These are phyloP conservation scores for Drosophila bunnanda DNA, from an alignment of 2,888 invertebrate species.

Conservation along the genomic window DNA sequence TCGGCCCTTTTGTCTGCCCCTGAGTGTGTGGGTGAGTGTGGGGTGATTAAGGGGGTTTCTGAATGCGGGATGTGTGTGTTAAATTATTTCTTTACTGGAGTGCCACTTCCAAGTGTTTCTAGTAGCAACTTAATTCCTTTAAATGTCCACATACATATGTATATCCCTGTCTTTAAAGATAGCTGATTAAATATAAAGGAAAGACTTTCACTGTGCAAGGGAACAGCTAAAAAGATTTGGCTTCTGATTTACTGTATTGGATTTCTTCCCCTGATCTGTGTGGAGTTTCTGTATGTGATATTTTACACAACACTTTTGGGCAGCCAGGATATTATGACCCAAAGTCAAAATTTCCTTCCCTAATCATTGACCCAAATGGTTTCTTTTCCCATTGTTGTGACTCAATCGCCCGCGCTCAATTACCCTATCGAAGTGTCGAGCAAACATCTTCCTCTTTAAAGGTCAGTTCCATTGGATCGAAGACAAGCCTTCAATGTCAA, in stretches of 20 bases:
- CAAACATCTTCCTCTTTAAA: conserved; percentile 23
- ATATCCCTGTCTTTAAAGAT: not conserved
- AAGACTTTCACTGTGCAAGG: not conserved
- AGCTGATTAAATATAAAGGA: not conserved
- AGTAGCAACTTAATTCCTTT: not conserved
- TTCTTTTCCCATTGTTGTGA: not conserved
- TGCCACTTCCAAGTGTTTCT: not conserved
- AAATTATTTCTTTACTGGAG: not conserved
- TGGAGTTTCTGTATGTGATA: too few relatives aligned
- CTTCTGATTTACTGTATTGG: not conserved
- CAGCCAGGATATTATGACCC: too few relatives aligned
- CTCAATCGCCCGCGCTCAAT: conserved; percentile 21
- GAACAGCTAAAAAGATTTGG: not conserved
- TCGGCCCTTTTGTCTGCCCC: conserved; percentile 25
- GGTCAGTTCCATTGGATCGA: conserved; percentile 36
- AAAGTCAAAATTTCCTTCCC: not conserved
- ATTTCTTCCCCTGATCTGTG: not conserved
- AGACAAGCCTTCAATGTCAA: conserved; percentile 58
- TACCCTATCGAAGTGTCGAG: conserved; percentile 9
- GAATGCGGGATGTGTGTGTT: not conserved
- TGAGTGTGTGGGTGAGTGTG: not conserved
- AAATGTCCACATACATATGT: not conserved
- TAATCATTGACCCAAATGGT: not conserved
- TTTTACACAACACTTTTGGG: too few relatives aligned
- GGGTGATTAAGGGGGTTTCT: not conserved